Conservation (phyloP, 53 echinoderm and acorn worm genomes). For the Holothuria scabra region DNA sequence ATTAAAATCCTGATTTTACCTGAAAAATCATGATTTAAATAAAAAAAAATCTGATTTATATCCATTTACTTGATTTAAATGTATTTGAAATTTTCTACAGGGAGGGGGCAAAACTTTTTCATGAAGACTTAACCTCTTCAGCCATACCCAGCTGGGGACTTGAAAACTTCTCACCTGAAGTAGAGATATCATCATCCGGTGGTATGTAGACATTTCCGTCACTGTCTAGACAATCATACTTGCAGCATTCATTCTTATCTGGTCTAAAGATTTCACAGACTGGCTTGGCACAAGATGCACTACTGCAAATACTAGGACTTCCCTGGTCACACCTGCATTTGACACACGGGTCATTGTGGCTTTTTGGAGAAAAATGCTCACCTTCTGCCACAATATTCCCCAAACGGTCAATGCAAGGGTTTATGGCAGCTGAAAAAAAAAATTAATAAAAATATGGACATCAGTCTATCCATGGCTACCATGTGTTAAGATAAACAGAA, state of each 20-base stretch:
- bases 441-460: neutral
- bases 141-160: too few species aligned
- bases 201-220: constrained; percentile 27
- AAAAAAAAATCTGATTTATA: too few species aligned
- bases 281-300: constrained; percentile 77
- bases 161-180: constrained; percentile 9
- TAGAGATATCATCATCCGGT: constrained; percentile 23
- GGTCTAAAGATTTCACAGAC: constrained; percentile 68
- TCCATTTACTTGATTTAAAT: too few species aligned
- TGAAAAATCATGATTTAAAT: too few species aligned
- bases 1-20: too few species aligned
- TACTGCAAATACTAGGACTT: constrained; percentile 72
- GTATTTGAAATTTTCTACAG: too few species aligned
- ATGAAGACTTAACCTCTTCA: too few species aligned
- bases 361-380: constrained; percentile 64
- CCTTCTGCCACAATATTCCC: constrained; percentile 69
- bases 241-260: constrained; percentile 78
- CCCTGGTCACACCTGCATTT: constrained; percentile 77
- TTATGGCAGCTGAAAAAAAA: constrained; percentile 59
- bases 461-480: too few species aligned
- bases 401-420: constrained; percentile 75
- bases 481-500: too few species aligned
- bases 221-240: constrained; percentile 70
- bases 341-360: constrained; percentile 73
- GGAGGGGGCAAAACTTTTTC: too few species aligned